Percentiles rank a stretch among this genome's conserved stretches.
phyloP scores from a whole-genome alignment of 2,113 vertebrate species.

The Buteo buteo region DNA sequence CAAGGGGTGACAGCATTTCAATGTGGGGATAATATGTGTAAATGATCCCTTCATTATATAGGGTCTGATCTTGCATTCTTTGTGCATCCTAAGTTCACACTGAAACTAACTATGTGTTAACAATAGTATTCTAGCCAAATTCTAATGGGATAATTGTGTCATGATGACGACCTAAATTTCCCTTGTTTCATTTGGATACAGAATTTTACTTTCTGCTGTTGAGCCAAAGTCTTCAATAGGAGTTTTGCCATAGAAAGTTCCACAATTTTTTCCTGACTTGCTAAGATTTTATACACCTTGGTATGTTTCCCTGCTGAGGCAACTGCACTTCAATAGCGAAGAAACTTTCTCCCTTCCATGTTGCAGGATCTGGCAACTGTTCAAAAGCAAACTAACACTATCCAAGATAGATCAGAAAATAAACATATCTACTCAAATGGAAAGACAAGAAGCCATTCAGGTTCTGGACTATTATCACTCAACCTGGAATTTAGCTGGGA shows the following conservation, averaged over 20 bases:
- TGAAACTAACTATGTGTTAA: slow-evolving; percentile 15
- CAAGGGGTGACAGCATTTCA: slow-evolving; percentile 48
- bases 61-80: slow-evolving; percentile 34
- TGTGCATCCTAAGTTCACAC: slow-evolving; percentile 32
- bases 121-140: slow-evolving; percentile 22
- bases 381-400: not conserved
- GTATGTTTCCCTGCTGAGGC: not conserved
- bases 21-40: slow-evolving; percentile 43
- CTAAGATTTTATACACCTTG: not conserved
- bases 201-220: not conserved
- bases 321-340: not conserved
- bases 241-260: not conserved
- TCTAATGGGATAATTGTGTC: not conserved
- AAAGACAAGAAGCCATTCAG: not conserved
- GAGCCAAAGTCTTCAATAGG: not conserved
- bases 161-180: not conserved
- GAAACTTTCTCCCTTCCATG: not conserved
- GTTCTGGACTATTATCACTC: not conserved
- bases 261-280: not conserved
- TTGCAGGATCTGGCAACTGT: not conserved
- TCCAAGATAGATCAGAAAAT: not conserved
- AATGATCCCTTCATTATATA: slow-evolving; percentile 51
- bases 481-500: not conserved
- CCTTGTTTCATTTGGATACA: not conserved
- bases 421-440: not conserved